Evolutionary conservation across 2,888 invertebrate genomes (phyloP).

Genomic region (Sturmia bella): DNA sequence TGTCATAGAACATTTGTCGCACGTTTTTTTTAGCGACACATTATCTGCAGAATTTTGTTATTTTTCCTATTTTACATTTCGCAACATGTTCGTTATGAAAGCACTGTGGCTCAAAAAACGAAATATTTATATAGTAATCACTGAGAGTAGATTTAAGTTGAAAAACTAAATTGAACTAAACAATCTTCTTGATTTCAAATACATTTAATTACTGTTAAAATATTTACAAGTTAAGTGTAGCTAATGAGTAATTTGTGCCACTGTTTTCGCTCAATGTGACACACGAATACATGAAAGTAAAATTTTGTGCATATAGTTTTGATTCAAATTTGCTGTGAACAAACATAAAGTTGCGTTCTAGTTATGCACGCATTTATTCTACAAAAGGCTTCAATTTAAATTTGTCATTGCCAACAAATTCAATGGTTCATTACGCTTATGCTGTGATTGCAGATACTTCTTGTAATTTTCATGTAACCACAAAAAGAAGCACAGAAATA

Average conservation of each 20-base stretch:
- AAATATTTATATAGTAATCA: too few relatives aligned
- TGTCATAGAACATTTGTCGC: slow-evolving; percentile 33
- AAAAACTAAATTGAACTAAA: too few relatives aligned
- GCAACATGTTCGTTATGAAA: slow-evolving; percentile 8
- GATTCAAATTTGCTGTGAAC: background rate
- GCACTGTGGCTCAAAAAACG: background rate
- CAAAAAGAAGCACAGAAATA: slow-evolving; percentile 11
- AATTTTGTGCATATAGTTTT: slow-evolving; percentile 41
- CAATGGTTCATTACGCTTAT: slow-evolving; percentile 82
- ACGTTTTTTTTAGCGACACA: slow-evolving; percentile 58
- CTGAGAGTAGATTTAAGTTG: too few relatives aligned
- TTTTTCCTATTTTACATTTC: background rate
- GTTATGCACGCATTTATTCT: slow-evolving; percentile 66
- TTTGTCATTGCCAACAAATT: slow-evolving; percentile 73
- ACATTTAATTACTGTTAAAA: background rate
- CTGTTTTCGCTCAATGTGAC: slow-evolving; percentile 3
- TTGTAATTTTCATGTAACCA: slow-evolving; percentile 65
- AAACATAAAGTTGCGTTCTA: slow-evolving; percentile 55
- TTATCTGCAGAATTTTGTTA: slow-evolving; percentile 30
- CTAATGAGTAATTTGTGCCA: background rate
- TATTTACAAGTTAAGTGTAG: background rate
- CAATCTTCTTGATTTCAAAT: background rate
- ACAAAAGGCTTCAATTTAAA: slow-evolving; percentile 46
- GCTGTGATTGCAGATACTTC: slow-evolving; percentile 80
- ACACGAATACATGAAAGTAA: slow-evolving; percentile 37